Percentiles rank a stretch among this genome's conserved stretches.
phyloP scores from a whole-genome alignment of 2,888 invertebrate species.

The Mimachlamys varia region DNA sequence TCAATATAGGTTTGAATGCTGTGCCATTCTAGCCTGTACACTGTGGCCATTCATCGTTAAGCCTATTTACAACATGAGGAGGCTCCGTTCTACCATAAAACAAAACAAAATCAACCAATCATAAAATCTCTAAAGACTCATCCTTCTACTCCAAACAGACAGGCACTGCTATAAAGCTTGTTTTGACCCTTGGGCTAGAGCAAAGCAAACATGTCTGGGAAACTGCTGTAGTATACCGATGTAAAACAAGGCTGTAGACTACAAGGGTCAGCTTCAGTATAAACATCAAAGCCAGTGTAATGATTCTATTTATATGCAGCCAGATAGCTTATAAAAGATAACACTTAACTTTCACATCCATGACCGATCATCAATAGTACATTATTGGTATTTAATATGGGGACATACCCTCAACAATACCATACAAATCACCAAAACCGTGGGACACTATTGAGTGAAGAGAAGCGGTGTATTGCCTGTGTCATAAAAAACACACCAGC shows the following conservation, averaged over 20 bases:
- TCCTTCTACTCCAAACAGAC: conserved; percentile 13
- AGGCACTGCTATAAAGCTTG: neutral
- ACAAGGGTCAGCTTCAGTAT: neutral
- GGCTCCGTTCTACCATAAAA: conserved; percentile 8
- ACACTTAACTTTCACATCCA: neutral
- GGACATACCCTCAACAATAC: neutral
- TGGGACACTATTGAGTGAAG: neutral
- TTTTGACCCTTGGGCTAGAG: conserved; percentile 18
- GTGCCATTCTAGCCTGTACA: neutral
- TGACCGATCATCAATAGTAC: neutral
- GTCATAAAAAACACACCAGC: neutral
- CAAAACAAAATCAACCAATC: neutral
- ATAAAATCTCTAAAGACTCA: conserved; percentile 26
- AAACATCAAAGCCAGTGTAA: conserved; percentile 5
- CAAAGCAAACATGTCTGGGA: conserved; percentile 4
- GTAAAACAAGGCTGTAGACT: neutral
- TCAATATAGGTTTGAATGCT: neutral
- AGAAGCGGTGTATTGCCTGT: neutral
- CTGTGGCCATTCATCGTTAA: neutral
- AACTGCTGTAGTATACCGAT: neutral
- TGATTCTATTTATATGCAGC: conserved; percentile 27
- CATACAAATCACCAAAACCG: neutral
- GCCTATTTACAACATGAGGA: neutral
- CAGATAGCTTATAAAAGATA: neutral
- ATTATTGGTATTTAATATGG: conserved; percentile 1